Base-by-base conservation (phyloP, 2,113 vertebrate genomes). In the Serilophus lunatus region DNA sequence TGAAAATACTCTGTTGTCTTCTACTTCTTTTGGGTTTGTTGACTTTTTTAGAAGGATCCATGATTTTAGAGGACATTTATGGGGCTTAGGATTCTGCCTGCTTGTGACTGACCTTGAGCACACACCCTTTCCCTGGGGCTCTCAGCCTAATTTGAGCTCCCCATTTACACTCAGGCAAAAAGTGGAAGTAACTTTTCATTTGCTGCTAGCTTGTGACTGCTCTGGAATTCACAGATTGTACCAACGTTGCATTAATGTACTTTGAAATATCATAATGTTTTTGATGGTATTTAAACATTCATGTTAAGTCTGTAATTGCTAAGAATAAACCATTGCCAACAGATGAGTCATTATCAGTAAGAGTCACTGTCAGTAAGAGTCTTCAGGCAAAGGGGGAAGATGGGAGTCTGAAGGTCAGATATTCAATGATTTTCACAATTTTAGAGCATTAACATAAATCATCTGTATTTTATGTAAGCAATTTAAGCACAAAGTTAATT, bases 381-480 rank as follows among this genome's bases (percentile, higher is more conserved):
- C 93, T 88, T 92, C 40, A 95, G 93, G 88, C 94, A 90, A n/a
- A 51, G 54, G 82, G 75, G 59, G 61, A 87, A 87, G 26, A 89
- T 84, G 40, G 66, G 33, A 91, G 49, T 83, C 64, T 96, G 92
- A 96, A 97, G 96, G 96, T 96, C 95, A 86, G 84, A 26, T 49
- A 83, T 79, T 71, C 69, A 49, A 31, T 69, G 80, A 68, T 94
- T 96, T 92, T 88, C 64, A 90, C n/a, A 35, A 86, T 95, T 96
- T 83, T 61, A 50, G 49, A 64, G 69, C 40, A 92, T 96, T 94
- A 96, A 61, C 88, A 86, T 86, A 95, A 94, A 94, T 96, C 76
- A 86, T 92, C 80, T 93, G 42, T 96, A 93, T 96, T 97, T 94
- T 90, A 94, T 97, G 90, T 96, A 96, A 97, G 95, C 96, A 92